A percentile compares a stretch with the other conserved stretches of the same genome.
phyloP scores from a whole-genome alignment of 2,113 vertebrate genomes.

The Corydoras sp. region DNA sequence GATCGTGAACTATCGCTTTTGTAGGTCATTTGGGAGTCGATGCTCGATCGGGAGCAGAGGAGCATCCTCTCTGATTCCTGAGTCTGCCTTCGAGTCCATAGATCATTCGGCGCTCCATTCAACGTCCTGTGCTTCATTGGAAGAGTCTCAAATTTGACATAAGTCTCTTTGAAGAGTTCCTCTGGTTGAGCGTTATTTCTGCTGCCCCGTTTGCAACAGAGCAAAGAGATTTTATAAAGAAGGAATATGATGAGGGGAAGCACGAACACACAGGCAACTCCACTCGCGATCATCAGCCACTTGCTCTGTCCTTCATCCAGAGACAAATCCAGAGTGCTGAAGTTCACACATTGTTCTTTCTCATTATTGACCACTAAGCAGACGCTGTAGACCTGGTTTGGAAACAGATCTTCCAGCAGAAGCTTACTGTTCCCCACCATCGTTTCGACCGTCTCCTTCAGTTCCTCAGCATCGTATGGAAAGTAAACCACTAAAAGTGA shows the following conservation, averaged over 20 bases:
- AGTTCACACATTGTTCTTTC: slow-evolving; percentile 84
- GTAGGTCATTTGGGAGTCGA: slow-evolving; percentile 83
- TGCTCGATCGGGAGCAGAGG: slow-evolving; percentile 83
- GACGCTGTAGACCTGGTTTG: slow-evolving; percentile 78
- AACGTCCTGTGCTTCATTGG: slow-evolving; percentile 75
- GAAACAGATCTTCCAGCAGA: slow-evolving; percentile 75
- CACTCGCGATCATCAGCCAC: slow-evolving; percentile 66
- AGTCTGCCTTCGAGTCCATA: slow-evolving; percentile 77
- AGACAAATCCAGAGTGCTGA: slow-evolving; percentile 67
- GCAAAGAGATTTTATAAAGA: slow-evolving; percentile 81
- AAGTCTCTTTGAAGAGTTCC: slow-evolving; percentile 84
- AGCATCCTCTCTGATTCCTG: slow-evolving; percentile 82
- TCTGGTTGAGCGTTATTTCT: slow-evolving; percentile 49
- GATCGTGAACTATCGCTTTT: slow-evolving; percentile 77
- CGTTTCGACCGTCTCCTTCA: slow-evolving; percentile 70
- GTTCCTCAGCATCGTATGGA: slow-evolving; percentile 77
- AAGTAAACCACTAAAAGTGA: slow-evolving; percentile 80
- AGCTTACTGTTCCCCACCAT: slow-evolving; percentile 75
- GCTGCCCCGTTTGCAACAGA: slow-evolving; percentile 64
- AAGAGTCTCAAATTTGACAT: slow-evolving; percentile 89
- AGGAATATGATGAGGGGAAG: slow-evolving; percentile 79
- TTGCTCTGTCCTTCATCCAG: slow-evolving; percentile 56
- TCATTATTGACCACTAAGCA: slow-evolving; percentile 79
- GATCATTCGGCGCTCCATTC: slow-evolving; percentile 65
- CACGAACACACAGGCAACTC: slow-evolving; percentile 69